phyloP scores from a whole-genome alignment of 53 echinoderm and acorn worm genomes.

The Hippasteria phrygiana region DNA sequence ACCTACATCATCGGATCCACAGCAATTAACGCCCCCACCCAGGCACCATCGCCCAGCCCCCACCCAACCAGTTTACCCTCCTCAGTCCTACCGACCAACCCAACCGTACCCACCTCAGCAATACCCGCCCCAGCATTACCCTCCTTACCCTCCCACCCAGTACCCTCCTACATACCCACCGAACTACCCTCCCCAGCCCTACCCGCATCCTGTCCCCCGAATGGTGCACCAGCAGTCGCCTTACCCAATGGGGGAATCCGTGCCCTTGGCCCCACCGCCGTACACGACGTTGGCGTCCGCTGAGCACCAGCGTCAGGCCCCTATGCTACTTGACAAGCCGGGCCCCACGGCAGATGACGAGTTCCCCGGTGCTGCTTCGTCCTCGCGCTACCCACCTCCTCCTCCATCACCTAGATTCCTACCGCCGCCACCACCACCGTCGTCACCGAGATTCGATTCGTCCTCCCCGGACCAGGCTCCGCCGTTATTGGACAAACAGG shows the following conservation, averaged over 20 bases:
- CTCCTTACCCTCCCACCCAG: slow-evolving; percentile 12
- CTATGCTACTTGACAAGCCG: slow-evolving; percentile 37
- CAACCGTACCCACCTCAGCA: slow-evolving; percentile 48
- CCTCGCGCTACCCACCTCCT: slow-evolving; percentile 5
- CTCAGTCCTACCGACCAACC: slow-evolving; percentile 5
- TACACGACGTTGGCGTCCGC: slow-evolving; percentile 14
- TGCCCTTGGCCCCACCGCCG: slow-evolving; percentile 18
- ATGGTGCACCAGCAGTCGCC: background rate
- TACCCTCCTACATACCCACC: slow-evolving; percentile 38
- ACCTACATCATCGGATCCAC: background rate
- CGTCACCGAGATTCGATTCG: background rate
- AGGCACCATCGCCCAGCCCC: slow-evolving; percentile 19
- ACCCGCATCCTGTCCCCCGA: slow-evolving; percentile 46
- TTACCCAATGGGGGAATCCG: slow-evolving; percentile 1
- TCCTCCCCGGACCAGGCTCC: background rate
- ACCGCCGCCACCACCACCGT: slow-evolving; percentile 22
- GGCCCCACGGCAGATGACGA: background rate
- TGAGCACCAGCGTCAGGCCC: background rate
- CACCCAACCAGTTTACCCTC: slow-evolving; percentile 5
- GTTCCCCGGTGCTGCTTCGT: background rate
- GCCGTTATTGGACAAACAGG: slow-evolving; percentile 40
- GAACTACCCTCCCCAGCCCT: slow-evolving; percentile 42
- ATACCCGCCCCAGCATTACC: slow-evolving; percentile 25
- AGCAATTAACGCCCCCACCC: background rate
- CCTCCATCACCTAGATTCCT: background rate